Conservation (phyloP, 2,888 invertebrate genomes). For the Andrena minutula region DNA sequence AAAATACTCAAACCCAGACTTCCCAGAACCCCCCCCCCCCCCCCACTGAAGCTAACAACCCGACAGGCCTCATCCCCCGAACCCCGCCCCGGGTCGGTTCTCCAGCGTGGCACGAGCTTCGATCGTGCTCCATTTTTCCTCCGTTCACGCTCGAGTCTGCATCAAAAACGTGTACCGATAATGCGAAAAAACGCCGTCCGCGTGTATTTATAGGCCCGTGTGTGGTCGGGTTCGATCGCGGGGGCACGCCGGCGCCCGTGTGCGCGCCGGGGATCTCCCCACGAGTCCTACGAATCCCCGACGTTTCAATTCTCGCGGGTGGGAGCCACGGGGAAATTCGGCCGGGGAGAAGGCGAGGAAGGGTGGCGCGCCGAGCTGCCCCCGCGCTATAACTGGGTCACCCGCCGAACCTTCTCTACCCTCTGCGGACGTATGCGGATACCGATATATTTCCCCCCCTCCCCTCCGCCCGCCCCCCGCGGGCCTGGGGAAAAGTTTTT, state of each 20-base stretch:
- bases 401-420: constrained; percentile 38
- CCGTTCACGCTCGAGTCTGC: constrained; percentile 26
- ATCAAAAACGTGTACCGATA: constrained; percentile 32
- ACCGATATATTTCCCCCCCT: constrained; percentile 45
- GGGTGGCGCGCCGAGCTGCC: background rate
- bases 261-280: background rate
- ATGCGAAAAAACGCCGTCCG: constrained; percentile 18
- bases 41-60: background rate
- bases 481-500: constrained; percentile 38
- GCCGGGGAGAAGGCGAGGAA: constrained; percentile 5
- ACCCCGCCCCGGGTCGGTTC: background rate
- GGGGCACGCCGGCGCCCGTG: background rate
- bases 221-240: constrained; percentile 17
- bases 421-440: constrained; percentile 65
- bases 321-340: constrained; percentile 34
- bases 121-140: constrained; percentile 44
- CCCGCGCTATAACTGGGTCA: constrained; percentile 49
- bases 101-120: constrained; percentile 7
- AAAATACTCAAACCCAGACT: no score
- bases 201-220: constrained; percentile 34
- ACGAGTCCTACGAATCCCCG: constrained; percentile 14
- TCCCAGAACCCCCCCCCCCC: background rate
- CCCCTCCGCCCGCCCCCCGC: background rate
- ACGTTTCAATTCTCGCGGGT: constrained; percentile 41
- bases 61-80: background rate